Evolutionary conservation across 2,888 invertebrate species (phyloP), one percentile per base, ranked within the genome.

Genomic region (Ditylenchus weischeri): DNA sequence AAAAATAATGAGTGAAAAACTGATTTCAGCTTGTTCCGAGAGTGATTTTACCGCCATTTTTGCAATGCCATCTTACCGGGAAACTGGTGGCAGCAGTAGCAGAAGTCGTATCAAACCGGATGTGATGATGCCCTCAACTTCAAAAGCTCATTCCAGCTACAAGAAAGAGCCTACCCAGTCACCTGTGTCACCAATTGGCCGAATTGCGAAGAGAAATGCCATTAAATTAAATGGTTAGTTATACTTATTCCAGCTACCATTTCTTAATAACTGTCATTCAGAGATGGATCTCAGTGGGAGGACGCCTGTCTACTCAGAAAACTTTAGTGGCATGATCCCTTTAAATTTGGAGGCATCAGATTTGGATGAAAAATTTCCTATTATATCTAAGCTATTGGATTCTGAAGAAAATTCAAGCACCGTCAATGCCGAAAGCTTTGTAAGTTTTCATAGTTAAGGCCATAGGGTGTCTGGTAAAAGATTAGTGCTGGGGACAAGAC

Each of bases 121-220:
- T 59, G 21, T 49, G 60, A 21, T 35, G 38, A 15, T 57, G 61
- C 59, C 62, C 21, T 59, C 71, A 8, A 36, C 62, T 51, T 69
- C 65, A 23, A 49, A 54, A 23, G 29, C 54, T 13, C 18, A 65
- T 50, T 23, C 43, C 49, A 21, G 60, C 63, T 23, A n/a, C 71
- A 54, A 43, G 70, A 47, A 36, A 23, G 51, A 58, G 18, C 51
- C 29, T 21, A 69, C 29, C 10, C 38, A 38, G 23, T 71, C 71
- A 21, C 71, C 71, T 10, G 60, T 50, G 13, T 71, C 71, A 19
- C 71, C 71, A 15, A 47, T 61, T 54, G 62, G 61, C 23, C 50
- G 71, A 15, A 59, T 71, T 6, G 71, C 71, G 13, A 71, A 71
- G 59, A 65, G 71, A 47, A 71, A 71, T 59, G 71, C 71, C 23